These are phyloP conservation scores for Drosophila villosipedis DNA, from an alignment of 2,888 invertebrate genomes.

Conservation along the genomic window DNA sequence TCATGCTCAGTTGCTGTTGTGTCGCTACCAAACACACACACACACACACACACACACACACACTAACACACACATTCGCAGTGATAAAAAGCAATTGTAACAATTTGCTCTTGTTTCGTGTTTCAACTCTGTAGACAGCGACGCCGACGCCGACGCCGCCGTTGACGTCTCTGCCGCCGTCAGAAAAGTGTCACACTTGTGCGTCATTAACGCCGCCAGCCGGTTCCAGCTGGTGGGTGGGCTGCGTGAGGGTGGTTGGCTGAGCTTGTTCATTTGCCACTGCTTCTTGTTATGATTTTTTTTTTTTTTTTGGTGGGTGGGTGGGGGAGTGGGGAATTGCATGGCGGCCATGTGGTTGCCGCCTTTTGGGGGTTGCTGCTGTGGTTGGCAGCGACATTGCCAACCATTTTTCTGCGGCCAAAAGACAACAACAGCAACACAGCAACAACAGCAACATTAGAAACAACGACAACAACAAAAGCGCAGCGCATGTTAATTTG, in stretches of 20 bases:
- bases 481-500: constrained; percentile 74
- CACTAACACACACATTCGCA: constrained; percentile 25
- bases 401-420: constrained; percentile 80
- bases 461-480: constrained; percentile 17
- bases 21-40: constrained; percentile 33
- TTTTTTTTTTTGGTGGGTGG: neutral
- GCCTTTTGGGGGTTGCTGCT: constrained; percentile 69
- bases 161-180: constrained; percentile 15
- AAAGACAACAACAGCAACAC: constrained; percentile 45
- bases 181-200: constrained; percentile 82
- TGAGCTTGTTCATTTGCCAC: constrained; percentile 45
- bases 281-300: constrained; percentile 4
- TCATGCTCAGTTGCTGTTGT: constrained; percentile 69
- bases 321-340: constrained; percentile 33
- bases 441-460: neutral
- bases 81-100: constrained; percentile 68
- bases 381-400: constrained; percentile 79
- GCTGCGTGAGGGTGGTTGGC: constrained; percentile 43
- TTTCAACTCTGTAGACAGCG: constrained; percentile 49
- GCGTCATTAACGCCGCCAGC: constrained; percentile 81
- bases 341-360: constrained; percentile 56
- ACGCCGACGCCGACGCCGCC: neutral
- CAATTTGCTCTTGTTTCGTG: constrained; percentile 71
- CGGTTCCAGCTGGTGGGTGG: constrained; percentile 80
- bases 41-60: constrained; percentile 30